phyloP scores from a whole-genome alignment of 2,888 invertebrate species.

The Drosophila bunnanda region DNA sequence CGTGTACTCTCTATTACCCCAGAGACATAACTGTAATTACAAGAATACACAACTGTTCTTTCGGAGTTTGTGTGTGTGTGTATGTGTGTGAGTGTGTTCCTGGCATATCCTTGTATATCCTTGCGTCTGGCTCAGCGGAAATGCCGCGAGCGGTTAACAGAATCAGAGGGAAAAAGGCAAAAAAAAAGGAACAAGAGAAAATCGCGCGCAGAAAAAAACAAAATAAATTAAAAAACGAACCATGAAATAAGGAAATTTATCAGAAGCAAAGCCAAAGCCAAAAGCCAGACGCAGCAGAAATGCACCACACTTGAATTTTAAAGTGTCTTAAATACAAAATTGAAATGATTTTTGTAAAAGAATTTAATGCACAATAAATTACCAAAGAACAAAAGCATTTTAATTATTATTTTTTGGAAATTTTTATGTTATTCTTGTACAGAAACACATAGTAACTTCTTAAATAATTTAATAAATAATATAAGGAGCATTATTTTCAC shows the following conservation, averaged over 20 bases:
- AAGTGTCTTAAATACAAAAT: not conserved
- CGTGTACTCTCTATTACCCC: constrained; percentile 62
- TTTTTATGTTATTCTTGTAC: too few relatives aligned
- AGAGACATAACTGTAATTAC: constrained; percentile 80
- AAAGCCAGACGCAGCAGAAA: constrained; percentile 63
- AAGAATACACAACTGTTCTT: constrained; percentile 64
- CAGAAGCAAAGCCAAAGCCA: constrained; percentile 61
- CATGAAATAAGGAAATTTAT: constrained; percentile 80
- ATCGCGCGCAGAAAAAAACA: constrained; percentile 29
- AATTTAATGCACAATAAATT: not conserved
- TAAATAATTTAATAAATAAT: not conserved
- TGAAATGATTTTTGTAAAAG: not conserved
- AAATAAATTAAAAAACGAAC: constrained; percentile 77
- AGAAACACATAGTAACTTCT: too few relatives aligned
- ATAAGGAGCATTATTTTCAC: not conserved
- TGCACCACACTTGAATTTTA: constrained; percentile 36
- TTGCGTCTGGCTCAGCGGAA: constrained; percentile 59
- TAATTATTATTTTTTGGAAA: too few relatives aligned
- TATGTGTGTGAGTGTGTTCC: constrained; percentile 16
- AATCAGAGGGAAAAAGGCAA: constrained; percentile 43
- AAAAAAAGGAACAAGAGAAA: constrained; percentile 43
- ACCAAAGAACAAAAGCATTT: not conserved
- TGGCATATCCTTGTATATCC: constrained; percentile 43
- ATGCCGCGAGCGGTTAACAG: constrained; percentile 66
- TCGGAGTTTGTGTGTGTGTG: constrained; percentile 2